Percentiles rank a stretch among this genome's conserved stretches.
Evolutionary conservation across 1,140 invertebrate species (phyloP).

Genomic region (Leptopilina boulardi): DNA sequence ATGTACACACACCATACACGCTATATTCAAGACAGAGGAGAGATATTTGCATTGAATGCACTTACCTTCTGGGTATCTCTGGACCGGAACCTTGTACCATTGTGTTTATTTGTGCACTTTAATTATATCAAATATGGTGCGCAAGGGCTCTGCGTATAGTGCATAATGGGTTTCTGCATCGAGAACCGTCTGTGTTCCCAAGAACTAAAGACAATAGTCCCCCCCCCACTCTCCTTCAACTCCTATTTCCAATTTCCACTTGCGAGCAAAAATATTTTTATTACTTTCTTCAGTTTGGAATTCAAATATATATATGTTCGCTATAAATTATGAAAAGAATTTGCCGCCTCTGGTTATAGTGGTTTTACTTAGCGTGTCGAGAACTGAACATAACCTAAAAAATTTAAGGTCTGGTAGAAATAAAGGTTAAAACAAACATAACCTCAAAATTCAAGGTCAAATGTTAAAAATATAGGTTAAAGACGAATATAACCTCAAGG

Average conservation of each 20-base stretch:
- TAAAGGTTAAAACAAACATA: too few species aligned
- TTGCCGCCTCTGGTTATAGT: too few species aligned
- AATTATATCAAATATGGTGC: slow-evolving; percentile 72
- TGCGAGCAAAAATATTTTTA: slow-evolving; percentile 18
- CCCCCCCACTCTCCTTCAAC: not conserved
- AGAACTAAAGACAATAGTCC: slow-evolving; percentile 11
- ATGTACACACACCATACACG: too few species aligned
- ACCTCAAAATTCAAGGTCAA: too few species aligned
- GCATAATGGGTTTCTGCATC: slow-evolving; percentile 34
- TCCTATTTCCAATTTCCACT: slow-evolving; percentile 10
- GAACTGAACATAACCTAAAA: too few species aligned
- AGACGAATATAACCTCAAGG: too few species aligned
- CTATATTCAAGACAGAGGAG: slow-evolving; percentile 43
- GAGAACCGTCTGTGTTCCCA: slow-evolving; percentile 13
- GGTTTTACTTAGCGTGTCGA: too few species aligned
- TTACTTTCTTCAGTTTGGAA: not conserved
- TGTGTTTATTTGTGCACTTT: slow-evolving; percentile 72
- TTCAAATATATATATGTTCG: not conserved
- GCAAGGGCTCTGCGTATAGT: slow-evolving; percentile 46
- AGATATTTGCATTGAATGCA: slow-evolving; percentile 70
- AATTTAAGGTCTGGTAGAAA: too few species aligned
- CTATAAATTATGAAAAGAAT: too few species aligned
- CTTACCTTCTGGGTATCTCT: slow-evolving; percentile 61
- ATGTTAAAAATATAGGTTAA: too few species aligned
- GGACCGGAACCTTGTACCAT: slow-evolving; percentile 66